These are phyloP conservation scores for Argyresthia goedartella DNA, from an alignment of 2,888 invertebrate genomes.

Conservation along the genomic window DNA sequence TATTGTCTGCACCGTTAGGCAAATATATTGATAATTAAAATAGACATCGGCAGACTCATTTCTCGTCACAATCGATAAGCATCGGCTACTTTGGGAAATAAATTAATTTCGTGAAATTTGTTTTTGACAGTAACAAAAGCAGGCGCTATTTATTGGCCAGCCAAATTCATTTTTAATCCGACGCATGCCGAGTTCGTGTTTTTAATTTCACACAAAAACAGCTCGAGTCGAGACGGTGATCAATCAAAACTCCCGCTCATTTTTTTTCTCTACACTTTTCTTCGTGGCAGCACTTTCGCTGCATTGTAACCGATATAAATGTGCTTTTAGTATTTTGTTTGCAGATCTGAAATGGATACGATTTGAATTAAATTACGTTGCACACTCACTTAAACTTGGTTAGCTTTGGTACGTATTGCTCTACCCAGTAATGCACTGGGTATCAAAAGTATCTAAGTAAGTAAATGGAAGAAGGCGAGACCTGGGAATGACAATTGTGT, in stretches of 20 bases:
- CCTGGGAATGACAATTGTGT: too few relatives aligned
- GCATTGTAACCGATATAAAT: constrained; percentile 59
- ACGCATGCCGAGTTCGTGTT: constrained; percentile 59
- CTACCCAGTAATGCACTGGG: not conserved
- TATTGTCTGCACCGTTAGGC: too few relatives aligned
- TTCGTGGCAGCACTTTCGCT: constrained; percentile 62
- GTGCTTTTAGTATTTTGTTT: constrained; percentile 58
- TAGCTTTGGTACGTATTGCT: constrained; percentile 37
- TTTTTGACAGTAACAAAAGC: constrained; percentile 39
- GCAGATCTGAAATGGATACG: constrained; percentile 57
- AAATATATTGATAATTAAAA: too few relatives aligned
- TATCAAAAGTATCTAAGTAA: too few relatives aligned
- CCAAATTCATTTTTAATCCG: constrained; percentile 64
- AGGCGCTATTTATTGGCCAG: constrained; percentile 40
- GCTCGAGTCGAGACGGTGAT: constrained; percentile 52
- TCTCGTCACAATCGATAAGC: not conserved
- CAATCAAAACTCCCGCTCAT: constrained; percentile 62
- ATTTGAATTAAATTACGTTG: constrained; percentile 51
- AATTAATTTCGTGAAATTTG: constrained; percentile 45
- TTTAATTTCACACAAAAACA: constrained; percentile 69
- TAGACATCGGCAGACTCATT: not conserved
- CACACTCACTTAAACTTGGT: constrained; percentile 6
- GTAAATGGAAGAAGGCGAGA: too few relatives aligned
- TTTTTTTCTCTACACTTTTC: constrained; percentile 38
- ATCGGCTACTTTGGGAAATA: constrained; percentile 9